phyloP scores from a whole-genome alignment of 2,888 invertebrate species.

The Aspidiotus destructor region DNA sequence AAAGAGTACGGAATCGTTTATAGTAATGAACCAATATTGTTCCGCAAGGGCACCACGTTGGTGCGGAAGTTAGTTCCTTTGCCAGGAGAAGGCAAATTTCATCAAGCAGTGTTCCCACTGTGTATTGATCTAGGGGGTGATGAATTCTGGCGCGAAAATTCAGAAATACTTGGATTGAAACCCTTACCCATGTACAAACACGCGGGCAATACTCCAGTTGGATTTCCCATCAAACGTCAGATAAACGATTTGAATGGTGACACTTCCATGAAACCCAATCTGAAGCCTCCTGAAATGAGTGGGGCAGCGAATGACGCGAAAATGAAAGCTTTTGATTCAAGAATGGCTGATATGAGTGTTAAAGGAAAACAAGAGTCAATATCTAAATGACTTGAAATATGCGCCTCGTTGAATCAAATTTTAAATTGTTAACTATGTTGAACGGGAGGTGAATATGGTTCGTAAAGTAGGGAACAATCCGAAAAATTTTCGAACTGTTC shows the following conservation, averaged over 20 bases:
- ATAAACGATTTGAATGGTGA: conserved; percentile 31
- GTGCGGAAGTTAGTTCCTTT: conserved; percentile 51
- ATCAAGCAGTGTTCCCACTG: conserved; percentile 49
- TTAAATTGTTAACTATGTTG: too few species aligned
- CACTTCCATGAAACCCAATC: conserved; percentile 10
- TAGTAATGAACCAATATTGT: conserved; percentile 76
- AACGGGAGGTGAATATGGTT: too few species aligned
- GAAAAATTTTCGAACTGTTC: too few species aligned
- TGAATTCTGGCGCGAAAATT: conserved; percentile 71
- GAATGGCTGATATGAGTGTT: conserved; percentile 23
- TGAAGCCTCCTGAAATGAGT: conserved; percentile 20
- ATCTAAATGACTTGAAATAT: conserved; percentile 2
- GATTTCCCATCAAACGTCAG: conserved; percentile 25
- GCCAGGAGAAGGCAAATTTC: conserved; percentile 44
- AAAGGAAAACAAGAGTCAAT: conserved; percentile 19
- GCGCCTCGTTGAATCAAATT: too few species aligned
- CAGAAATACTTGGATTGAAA: conserved; percentile 48
- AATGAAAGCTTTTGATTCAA: conserved; percentile 20
- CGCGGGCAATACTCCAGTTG: conserved; percentile 7
- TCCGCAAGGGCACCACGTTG: conserved; percentile 79
- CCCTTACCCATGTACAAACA: conserved; percentile 20
- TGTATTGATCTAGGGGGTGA: conserved; percentile 78
- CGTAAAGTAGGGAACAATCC: too few species aligned
- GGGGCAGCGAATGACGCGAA: conserved; percentile 18
- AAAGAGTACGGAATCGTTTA: conserved; percentile 85